These are phyloP conservation scores for Thymelicus acteon DNA, from an alignment of 2,888 invertebrate genomes.

Conservation along the genomic window DNA sequence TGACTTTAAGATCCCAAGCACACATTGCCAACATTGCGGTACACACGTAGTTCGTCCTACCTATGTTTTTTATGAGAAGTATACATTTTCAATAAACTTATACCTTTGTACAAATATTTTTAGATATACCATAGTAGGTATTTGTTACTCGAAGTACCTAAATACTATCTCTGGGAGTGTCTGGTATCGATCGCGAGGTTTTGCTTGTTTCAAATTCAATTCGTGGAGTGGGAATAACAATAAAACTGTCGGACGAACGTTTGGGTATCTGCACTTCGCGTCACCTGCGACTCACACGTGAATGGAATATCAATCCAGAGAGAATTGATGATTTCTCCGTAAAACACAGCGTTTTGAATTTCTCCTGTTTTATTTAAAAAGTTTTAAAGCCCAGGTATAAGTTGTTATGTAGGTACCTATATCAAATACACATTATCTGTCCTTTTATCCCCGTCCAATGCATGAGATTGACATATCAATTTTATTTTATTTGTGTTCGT, in stretches of 20 bases:
- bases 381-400: too few species aligned
- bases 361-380: too few species aligned
- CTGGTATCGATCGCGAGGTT: slow-evolving; percentile 64
- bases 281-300: slow-evolving; percentile 78
- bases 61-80: too few species aligned
- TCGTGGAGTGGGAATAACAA: slow-evolving; percentile 82
- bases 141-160: background rate
- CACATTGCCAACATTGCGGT: too few species aligned
- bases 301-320: slow-evolving; percentile 54
- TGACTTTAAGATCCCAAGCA: too few species aligned
- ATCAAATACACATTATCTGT: too few species aligned
- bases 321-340: slow-evolving; percentile 13
- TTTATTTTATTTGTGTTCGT: slow-evolving; percentile 6
- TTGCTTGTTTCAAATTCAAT: slow-evolving; percentile 81
- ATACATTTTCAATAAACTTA: too few species aligned
- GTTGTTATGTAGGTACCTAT: too few species aligned
- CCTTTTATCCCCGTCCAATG: background rate
- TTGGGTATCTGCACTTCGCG: slow-evolving; percentile 66
- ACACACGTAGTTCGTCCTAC: too few species aligned
- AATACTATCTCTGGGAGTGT: slow-evolving; percentile 38
- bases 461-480: slow-evolving; percentile 19
- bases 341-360: background rate
- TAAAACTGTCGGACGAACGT: slow-evolving; percentile 63
- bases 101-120: too few species aligned
- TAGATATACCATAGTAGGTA: too few species aligned